These are phyloP conservation scores for Phylloscopus trochilus DNA, from an alignment of 2,113 vertebrate species.

Conservation along the genomic window DNA sequence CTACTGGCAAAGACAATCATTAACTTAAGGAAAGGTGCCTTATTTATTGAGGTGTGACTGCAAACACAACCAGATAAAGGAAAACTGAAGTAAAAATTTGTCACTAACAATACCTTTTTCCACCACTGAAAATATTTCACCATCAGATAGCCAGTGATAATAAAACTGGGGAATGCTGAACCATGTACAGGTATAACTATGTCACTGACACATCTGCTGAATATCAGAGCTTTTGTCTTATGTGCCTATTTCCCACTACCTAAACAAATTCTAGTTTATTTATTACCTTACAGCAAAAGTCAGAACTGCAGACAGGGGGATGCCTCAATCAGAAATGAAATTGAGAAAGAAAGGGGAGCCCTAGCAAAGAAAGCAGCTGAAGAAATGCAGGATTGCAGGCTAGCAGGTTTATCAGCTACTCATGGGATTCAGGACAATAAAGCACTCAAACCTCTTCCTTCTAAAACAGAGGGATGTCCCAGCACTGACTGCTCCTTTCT, in stretches of 20 bases:
- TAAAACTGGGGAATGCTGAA: neutral
- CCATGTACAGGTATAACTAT: neutral
- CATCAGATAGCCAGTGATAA: neutral
- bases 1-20: neutral
- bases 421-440: neutral
- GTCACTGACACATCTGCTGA: neutral
- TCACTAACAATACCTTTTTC: neutral
- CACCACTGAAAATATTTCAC: constrained; percentile 7
- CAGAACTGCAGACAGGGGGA: neutral
- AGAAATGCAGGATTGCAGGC: neutral
- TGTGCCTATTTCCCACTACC: neutral
- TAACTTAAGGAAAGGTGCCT: neutral
- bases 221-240: neutral
- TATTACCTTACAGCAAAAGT: neutral
- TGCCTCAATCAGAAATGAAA: neutral
- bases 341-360: neutral
- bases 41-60: neutral
- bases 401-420: neutral
- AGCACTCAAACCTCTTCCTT: neutral
- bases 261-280: neutral
- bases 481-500: neutral
- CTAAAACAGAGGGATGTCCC: neutral
- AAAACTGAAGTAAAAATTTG: neutral
- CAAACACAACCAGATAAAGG: neutral
- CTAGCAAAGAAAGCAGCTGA: neutral